These are phyloP conservation scores for Xiphorhynchus elegans DNA, from an alignment of 2,113 vertebrate genomes.

Conservation along the genomic window DNA sequence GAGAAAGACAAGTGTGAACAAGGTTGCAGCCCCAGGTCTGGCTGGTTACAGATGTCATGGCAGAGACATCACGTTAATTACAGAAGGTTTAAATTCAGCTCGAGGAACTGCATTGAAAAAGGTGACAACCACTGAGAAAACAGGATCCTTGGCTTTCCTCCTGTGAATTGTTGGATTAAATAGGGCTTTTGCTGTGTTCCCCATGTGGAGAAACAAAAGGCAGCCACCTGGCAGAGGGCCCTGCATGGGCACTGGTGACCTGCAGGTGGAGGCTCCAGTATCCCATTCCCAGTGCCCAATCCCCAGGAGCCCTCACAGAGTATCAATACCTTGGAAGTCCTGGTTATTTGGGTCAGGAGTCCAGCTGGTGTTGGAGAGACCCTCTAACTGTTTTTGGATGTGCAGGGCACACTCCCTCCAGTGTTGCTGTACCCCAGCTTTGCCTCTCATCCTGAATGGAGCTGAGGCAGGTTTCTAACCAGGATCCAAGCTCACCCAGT, in stretches of 20 bases:
- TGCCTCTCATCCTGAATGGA: background rate
- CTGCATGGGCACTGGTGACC: background rate
- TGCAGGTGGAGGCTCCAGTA: slow-evolving; percentile 22
- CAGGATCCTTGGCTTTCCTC: background rate
- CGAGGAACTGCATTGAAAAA: background rate
- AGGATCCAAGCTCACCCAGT: background rate
- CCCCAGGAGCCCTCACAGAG: background rate
- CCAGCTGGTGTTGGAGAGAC: background rate
- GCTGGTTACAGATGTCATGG: background rate
- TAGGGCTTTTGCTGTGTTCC: background rate
- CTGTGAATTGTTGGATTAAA: background rate
- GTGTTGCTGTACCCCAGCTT: background rate
- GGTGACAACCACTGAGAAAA: background rate
- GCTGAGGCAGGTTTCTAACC: background rate
- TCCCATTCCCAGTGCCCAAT: slow-evolving; percentile 5
- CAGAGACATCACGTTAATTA: background rate
- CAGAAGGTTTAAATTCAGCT: background rate
- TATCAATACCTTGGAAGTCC: background rate
- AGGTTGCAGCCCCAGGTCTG: background rate
- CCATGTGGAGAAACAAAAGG: background rate
- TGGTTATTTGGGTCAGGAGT: background rate
- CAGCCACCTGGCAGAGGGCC: slow-evolving; percentile 41
- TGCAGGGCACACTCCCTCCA: background rate
- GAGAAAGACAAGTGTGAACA: background rate
- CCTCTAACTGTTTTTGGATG: background rate